A percentile compares a stretch with the other conserved stretches of the same genome.
These are phyloP conservation scores for Dinomys branickii DNA, from an alignment of 2,113 vertebrate genomes.

Conservation along the genomic window DNA sequence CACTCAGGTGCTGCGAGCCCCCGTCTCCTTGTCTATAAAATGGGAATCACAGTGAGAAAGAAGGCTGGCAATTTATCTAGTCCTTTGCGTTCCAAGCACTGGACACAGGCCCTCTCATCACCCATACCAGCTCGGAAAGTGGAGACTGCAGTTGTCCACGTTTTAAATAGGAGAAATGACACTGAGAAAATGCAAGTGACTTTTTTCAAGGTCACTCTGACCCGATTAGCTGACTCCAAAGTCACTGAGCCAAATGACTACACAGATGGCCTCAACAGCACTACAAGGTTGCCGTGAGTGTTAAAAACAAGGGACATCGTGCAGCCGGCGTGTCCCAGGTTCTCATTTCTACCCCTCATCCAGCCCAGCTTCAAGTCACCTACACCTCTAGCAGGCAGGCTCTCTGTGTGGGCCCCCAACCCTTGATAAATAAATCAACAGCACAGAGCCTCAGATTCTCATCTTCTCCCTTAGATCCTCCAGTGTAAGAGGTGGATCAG, in stretches of 20 bases:
- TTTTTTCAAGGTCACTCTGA: slow-evolving; percentile 46
- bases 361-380: neutral
- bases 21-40: neutral
- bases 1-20: neutral
- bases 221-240: neutral
- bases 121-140: neutral
- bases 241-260: neutral
- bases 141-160: too few relatives aligned
- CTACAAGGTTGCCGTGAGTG: neutral
- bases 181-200: neutral
- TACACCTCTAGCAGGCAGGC: neutral
- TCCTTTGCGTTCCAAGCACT: neutral
- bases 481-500: neutral
- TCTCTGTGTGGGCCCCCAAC: neutral
- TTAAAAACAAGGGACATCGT: neutral
- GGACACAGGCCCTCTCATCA: neutral
- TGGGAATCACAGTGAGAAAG: neutral
- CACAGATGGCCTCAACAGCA: neutral
- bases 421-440: neutral
- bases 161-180: neutral
- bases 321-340: fast-evolving
- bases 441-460: neutral
- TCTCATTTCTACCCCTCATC: fast-evolving
- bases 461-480: neutral
- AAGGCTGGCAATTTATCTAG: neutral